phyloP scores from a whole-genome alignment of 2,888 invertebrate genomes.

The Chrysolina haemoptera region DNA sequence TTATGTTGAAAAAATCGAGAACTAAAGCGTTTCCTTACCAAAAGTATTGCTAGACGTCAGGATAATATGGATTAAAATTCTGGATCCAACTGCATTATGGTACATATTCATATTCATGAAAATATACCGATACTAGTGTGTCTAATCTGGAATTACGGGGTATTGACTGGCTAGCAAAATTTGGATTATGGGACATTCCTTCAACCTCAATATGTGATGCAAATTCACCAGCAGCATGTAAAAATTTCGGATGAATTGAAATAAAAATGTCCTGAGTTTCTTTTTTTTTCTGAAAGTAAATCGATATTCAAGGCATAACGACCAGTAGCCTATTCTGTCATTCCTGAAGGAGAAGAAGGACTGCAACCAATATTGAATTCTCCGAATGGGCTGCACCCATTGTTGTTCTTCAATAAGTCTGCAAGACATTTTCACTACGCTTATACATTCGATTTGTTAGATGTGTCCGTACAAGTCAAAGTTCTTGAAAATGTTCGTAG shows the following conservation, averaged over 20 bases:
- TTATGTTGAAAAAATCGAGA: background rate
- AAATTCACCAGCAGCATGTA: background rate
- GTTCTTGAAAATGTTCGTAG: background rate
- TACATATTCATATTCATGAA: background rate
- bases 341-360: too few species aligned
- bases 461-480: conserved; percentile 26
- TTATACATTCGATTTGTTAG: conserved; percentile 37
- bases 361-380: background rate
- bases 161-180: too few species aligned
- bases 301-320: too few species aligned
- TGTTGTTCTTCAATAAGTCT: conserved; percentile 29
- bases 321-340: too few species aligned
- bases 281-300: background rate
- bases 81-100: background rate
- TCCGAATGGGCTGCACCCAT: conserved; percentile 8
- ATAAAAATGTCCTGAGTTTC: too few species aligned
- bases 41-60: too few species aligned
- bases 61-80: background rate
- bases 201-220: background rate
- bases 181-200: background rate
- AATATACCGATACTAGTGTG: too few species aligned
- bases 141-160: background rate
- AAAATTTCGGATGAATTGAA: background rate
- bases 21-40: too few species aligned
- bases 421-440: conserved; percentile 36